These are phyloP conservation scores for Prosapia bicincta DNA, from an alignment of 2,888 invertebrate species.

Conservation along the genomic window DNA sequence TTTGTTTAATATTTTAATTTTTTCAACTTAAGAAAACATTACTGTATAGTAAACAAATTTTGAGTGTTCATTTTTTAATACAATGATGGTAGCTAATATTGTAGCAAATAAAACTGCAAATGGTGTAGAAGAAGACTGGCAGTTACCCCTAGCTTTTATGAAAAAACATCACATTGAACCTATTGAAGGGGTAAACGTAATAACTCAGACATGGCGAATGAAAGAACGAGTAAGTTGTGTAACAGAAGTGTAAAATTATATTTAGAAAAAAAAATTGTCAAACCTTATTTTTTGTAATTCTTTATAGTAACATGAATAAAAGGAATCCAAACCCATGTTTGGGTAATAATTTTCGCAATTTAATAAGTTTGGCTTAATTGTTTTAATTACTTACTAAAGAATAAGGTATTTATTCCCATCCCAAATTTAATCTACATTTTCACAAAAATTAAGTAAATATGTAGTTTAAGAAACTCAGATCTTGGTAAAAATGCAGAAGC, in stretches of 20 bases:
- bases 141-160: constrained; percentile 68
- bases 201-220: constrained; percentile 84
- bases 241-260: no score
- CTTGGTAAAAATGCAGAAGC: no score
- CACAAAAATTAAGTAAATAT: no score
- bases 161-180: constrained; percentile 70
- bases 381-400: no score
- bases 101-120: constrained; percentile 14
- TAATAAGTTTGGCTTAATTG: no score
- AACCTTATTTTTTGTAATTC: no score
- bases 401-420: no score
- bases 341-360: background rate
- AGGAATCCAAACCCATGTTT: no score
- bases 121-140: constrained; percentile 52
- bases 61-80: background rate
- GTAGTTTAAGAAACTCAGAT: no score
- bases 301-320: no score
- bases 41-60: background rate
- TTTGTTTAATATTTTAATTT: background rate
- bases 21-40: background rate
- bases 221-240: constrained; percentile 70
- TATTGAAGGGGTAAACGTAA: constrained; percentile 62
- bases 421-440: no score
- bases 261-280: no score
- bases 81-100: constrained; percentile 13